phyloP scores from a whole-genome alignment of 2,888 invertebrate species.

The Trissonchulus sp. region DNA sequence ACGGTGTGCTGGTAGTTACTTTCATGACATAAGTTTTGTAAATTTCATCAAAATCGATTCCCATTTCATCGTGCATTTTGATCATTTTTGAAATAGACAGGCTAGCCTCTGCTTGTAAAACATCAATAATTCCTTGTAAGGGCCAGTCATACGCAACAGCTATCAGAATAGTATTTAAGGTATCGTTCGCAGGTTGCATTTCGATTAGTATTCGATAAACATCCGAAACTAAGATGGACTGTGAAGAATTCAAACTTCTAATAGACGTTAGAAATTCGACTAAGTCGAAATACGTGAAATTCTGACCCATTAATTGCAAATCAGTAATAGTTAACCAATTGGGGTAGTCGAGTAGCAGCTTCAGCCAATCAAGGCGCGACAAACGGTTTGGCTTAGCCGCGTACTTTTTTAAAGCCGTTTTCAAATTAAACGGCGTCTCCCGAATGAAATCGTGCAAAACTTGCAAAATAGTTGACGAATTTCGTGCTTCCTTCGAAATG shows the following conservation, averaged over 20 bases:
- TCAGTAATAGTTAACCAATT: not conserved
- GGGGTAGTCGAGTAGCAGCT: not conserved
- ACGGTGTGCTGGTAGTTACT: not conserved
- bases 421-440: not conserved
- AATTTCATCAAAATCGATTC: not conserved
- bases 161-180: not conserved
- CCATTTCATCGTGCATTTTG: not conserved
- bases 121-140: not conserved
- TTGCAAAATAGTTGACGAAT: too few relatives aligned
- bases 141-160: not conserved
- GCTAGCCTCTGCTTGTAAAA: not conserved
- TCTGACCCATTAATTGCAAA: not conserved
- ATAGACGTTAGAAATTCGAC: not conserved
- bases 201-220: not conserved
- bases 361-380: not conserved
- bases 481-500: not conserved
- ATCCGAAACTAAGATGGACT: not conserved
- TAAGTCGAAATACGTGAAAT: not conserved
- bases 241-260: not conserved
- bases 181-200: not conserved
- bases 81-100: not conserved
- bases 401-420: not conserved
- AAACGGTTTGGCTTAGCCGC: not conserved
- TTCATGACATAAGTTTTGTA: not conserved
- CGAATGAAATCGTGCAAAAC: not conserved